Base-by-base conservation (phyloP, 1,140 invertebrate genomes). In the Gonatopus flavifemur region DNA sequence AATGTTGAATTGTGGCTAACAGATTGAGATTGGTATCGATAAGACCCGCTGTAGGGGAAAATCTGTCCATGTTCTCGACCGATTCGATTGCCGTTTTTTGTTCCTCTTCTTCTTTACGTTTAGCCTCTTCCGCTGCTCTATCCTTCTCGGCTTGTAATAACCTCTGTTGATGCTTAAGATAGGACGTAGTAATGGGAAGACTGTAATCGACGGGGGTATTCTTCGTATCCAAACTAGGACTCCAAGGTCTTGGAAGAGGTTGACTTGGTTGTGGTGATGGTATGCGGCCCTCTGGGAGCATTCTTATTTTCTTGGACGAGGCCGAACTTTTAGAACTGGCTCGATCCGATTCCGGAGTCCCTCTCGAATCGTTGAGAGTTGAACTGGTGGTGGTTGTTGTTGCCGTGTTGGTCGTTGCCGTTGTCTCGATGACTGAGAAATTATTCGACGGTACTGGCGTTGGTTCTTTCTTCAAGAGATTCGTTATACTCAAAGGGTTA, bases 121-220 rank as follows among this genome's bases (percentile, higher is more conserved):
- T 20, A 9, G 24, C 9, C n/a, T 19, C 16, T 16, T 41, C 33
- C 2, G 49, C 36, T 4, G 55, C 53, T 48, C 66, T 70, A 37
- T 64, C 69, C 40, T 70, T 65, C 52, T 74, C 70, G 8, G 70
- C 67, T 22, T 60, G 58, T 15, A 69, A 58, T 42, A 61, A 24
- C 52, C 80, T 87, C 64, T 86, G 80, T 78, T 88, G 88, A 64
- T 91, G 86, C 69, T 91, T 91, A 69, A 93, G 77, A 72, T 92
- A 91, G 2, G 89, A 89, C 10, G 89, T 91, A 3, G 90, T 92
- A 55, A 93, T 92, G 9, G 91, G 90, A 52, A 92, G 82, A 62
- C 86, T 86, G 70, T 89, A 91, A 73, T 91, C 88, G 31, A 90
- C 85, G 44, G 81, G 77, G 45, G 70, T 64, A 58, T 74, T 66